These are phyloP conservation scores for Ciona savignyi DNA, from an alignment of 23 tunicate species.

Conservation along the genomic window DNA sequence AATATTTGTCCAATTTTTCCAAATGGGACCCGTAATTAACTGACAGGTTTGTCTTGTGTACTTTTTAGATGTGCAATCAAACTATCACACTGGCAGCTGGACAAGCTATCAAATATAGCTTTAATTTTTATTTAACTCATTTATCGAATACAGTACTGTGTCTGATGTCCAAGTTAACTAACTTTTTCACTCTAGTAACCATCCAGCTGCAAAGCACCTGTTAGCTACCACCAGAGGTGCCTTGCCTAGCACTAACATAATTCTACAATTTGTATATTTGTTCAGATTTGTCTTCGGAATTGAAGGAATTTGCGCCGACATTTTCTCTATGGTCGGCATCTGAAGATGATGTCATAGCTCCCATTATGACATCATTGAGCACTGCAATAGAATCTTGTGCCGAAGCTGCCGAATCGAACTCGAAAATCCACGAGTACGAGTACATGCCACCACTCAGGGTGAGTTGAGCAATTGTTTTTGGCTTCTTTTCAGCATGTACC, in stretches of 20 bases:
- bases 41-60: no score
- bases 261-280: not conserved
- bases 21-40: no score
- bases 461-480: no score
- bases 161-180: no score
- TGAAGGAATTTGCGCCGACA: conserved; percentile 68
- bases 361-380: conserved; percentile 56
- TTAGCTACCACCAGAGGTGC: not conserved
- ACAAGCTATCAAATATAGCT: no score
- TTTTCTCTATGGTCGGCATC: conserved; percentile 55
- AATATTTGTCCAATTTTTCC: no score
- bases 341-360: conserved; percentile 52
- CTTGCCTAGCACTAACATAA: not conserved
- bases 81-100: no score
- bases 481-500: no score
- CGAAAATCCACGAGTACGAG: conserved; percentile 22
- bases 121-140: not conserved
- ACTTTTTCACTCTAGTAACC: no score
- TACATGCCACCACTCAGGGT: conserved; percentile 64
- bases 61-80: no score
- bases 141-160: no score
- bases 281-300: conserved; percentile 46
- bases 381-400: conserved; percentile 48
- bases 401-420: conserved; percentile 38
- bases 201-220: no score